Base-by-base conservation (phyloP, 2,113 vertebrate species). In the Caretta caretta region DNA sequence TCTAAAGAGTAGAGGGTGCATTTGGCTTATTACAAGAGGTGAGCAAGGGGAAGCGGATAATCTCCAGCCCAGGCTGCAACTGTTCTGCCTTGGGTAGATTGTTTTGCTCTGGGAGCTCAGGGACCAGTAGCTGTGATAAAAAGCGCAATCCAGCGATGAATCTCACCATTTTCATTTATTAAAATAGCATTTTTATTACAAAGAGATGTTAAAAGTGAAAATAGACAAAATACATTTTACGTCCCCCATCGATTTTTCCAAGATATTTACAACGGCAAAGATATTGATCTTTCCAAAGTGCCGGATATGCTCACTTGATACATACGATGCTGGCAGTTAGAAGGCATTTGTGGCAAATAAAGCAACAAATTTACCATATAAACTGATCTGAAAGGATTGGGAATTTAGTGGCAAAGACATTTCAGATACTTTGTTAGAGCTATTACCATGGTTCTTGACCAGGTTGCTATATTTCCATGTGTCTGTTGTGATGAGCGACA, bases 211-310 rank as follows among this genome's bases (percentile, higher is more conserved):
- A 59, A 81, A 65, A 95, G 90, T 31, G 86, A 93, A 96, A 94
- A 91, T 35, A 94, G 93, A 59, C 2, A 6, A 42, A 93, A 93
- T 86, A 48, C 93, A 57, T 93, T 91, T 59, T 7, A 4, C 57
- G 31, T 48, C 88, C 86, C 79, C 42, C 97, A 96, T 94, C 12
- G 94, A 96, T 96, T 92, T 54, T 81, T 90, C 92, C 0, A 2
- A 91, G 94, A 79, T 94, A 93, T 97, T 97, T 96, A 93, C 94
- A 95, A 2, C 92, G 19, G 27, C 91, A 89, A 94, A 46, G 96
- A 10, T 56, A 96, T 96, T n/a, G 96, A 97, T 97, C 96, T 80
- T 88, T 94, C 24, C 69, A 1, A 49, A 94, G 91, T 56, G 96
- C 96, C 76, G 90, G 97, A 93, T 90, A 86, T 1, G 25, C 94